Evolutionary conservation across 1,140 invertebrate genomes (phyloP).

Genomic region (Laodelphax striatellus): DNA sequence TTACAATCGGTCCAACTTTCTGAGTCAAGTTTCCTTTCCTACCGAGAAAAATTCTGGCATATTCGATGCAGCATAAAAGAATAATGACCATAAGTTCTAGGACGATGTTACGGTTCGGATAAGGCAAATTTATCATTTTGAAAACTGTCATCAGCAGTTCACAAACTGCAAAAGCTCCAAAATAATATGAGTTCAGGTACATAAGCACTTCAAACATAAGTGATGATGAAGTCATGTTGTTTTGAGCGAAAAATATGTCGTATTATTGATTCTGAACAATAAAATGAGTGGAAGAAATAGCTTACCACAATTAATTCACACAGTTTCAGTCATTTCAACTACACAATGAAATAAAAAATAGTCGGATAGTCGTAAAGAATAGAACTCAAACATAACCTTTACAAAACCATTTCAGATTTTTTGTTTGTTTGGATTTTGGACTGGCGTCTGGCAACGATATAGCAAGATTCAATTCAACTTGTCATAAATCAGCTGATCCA

Average conservation of each 20-base stretch:
- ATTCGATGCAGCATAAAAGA: constrained; percentile 61
- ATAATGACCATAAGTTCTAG: constrained; percentile 67
- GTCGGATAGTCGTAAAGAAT: too few relatives aligned
- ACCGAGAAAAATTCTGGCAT: constrained; percentile 63
- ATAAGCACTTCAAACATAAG: constrained; percentile 49
- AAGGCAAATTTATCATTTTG: constrained; percentile 64
- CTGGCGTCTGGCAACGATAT: too few relatives aligned
- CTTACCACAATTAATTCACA: too few relatives aligned
- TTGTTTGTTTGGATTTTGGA: too few relatives aligned
- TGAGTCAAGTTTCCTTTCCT: constrained; percentile 77
- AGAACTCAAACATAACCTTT: too few relatives aligned
- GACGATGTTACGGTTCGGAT: constrained; percentile 53
- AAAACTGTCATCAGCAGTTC: constrained; percentile 64
- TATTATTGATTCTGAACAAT: too few relatives aligned
- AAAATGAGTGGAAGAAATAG: too few relatives aligned
- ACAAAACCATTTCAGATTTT: too few relatives aligned
- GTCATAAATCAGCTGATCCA: too few relatives aligned
- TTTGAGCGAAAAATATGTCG: background rate
- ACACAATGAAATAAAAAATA: too few relatives aligned
- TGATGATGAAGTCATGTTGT: constrained; percentile 8
- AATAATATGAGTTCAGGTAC: constrained; percentile 74
- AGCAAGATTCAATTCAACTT: too few relatives aligned
- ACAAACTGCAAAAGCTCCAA: constrained; percentile 68
- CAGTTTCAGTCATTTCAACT: too few relatives aligned
- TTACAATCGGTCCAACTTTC: constrained; percentile 49